Conservation (phyloP, 2,113 vertebrate genomes). For the Lethenteron reissneri region DNA sequence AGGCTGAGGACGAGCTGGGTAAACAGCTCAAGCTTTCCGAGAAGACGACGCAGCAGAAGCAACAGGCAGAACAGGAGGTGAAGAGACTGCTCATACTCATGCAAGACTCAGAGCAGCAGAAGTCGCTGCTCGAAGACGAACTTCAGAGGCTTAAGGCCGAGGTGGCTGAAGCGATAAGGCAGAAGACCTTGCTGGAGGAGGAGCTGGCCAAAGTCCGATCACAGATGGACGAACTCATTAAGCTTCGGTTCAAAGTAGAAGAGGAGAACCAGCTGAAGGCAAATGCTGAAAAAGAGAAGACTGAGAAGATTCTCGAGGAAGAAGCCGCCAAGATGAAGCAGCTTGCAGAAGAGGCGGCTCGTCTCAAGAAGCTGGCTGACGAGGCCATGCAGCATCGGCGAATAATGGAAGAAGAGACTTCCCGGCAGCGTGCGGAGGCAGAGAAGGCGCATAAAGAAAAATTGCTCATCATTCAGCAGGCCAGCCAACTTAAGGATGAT, state of each 20-base stretch:
- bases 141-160: constrained; percentile 60
- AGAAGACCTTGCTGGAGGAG: constrained; percentile 56
- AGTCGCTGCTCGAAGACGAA: constrained; percentile 68
- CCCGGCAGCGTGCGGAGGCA: constrained; percentile 54
- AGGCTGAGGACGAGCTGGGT: constrained; percentile 72
- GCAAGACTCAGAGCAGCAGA: constrained; percentile 72
- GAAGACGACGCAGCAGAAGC: constrained; percentile 60
- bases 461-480: constrained; percentile 56
- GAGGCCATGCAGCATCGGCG: constrained; percentile 73
- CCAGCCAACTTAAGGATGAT: constrained; percentile 55
- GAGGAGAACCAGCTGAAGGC: constrained; percentile 53
- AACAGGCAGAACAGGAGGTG: constrained; percentile 64
- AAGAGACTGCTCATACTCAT: constrained; percentile 67
- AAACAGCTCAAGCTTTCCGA: constrained; percentile 64
- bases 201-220: constrained; percentile 66
- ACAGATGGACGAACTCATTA: constrained; percentile 63
- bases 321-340: constrained; percentile 63
- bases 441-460: constrained; percentile 87
- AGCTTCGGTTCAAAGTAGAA: constrained; percentile 48
- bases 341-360: constrained; percentile 64
- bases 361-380: constrained; percentile 48
- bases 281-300: constrained; percentile 44
- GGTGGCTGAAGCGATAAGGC: constrained; percentile 40
- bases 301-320: constrained; percentile 64
- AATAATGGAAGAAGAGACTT: constrained; percentile 57